Evolutionary conservation across 2,797 vertebrate species (phyloP).

Genomic region (Heterohyrax brucei): DNA sequence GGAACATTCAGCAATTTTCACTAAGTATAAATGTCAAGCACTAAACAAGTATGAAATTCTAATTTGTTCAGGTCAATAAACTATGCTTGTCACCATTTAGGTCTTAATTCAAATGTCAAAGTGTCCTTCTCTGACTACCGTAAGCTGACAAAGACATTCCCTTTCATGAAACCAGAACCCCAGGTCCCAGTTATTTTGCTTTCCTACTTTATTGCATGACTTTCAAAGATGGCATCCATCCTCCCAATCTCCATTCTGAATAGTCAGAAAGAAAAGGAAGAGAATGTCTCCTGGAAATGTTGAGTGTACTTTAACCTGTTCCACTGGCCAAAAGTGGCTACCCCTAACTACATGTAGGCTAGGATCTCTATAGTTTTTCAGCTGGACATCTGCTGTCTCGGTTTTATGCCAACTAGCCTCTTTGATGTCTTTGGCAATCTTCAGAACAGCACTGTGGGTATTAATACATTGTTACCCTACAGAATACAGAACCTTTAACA

Average conservation of each 20-base stretch:
- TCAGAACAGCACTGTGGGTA: slow-evolving; percentile 99
- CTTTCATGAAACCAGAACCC: neutral
- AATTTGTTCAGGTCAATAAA: slow-evolving; percentile 43
- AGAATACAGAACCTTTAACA: slow-evolving; percentile 81
- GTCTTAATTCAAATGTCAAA: neutral
- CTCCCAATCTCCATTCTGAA: neutral
- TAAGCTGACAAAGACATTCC: neutral
- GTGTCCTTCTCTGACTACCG: neutral
- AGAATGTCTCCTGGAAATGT: neutral
- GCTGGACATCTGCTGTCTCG: slow-evolving; percentile 88
- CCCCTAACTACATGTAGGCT: neutral
- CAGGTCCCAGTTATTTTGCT: neutral
- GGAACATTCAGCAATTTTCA: slow-evolving; percentile 4
- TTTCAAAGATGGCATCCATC: neutral
- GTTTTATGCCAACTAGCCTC: slow-evolving; percentile 98
- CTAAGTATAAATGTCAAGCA: neutral
- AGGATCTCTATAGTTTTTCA: neutral
- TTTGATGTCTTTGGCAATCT: slow-evolving; percentile 99
- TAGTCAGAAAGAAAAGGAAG: neutral
- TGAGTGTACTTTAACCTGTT: neutral
- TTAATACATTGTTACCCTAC: slow-evolving; percentile 99
- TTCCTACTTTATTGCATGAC: neutral
- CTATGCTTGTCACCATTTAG: neutral
- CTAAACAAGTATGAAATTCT: slow-evolving; percentile 12
- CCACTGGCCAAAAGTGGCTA: neutral